phyloP scores from a whole-genome alignment of 2,113 vertebrate genomes.

The Raphicerus campestris region DNA sequence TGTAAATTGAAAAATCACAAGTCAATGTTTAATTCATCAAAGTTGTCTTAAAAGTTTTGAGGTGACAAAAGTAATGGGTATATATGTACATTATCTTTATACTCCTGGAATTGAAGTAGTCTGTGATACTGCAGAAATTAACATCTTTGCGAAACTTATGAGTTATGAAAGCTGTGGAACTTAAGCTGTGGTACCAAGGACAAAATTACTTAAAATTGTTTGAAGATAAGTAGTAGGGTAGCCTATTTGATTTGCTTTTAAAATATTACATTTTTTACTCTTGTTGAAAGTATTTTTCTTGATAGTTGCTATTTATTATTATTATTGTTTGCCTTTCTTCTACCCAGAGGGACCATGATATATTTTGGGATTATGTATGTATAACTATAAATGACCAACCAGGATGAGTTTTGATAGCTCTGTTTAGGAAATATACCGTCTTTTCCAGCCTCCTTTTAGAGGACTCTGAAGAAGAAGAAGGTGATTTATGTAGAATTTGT shows the following conservation, averaged over 20 bases:
- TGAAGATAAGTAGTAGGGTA: neutral
- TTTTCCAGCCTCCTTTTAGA: conserved; percentile 91
- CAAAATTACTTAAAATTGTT: neutral
- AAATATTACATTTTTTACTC: neutral
- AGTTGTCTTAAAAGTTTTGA: neutral
- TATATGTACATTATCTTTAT: neutral
- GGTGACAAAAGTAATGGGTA: neutral
- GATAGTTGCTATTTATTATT: neutral
- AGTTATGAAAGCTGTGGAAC: neutral
- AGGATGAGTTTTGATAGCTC: neutral
- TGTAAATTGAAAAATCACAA: conserved; percentile 12
- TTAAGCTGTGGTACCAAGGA: neutral
- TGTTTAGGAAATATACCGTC: conserved; percentile 26
- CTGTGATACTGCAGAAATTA: neutral
- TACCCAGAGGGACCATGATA: neutral
- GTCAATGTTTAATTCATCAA: neutral
- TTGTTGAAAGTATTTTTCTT: neutral
- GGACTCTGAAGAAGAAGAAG: conserved; percentile 98
- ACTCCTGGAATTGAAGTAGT: neutral
- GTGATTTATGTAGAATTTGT: conserved; percentile 96
- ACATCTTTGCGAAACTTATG: neutral
- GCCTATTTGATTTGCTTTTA: neutral
- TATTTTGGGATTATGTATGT: neutral
- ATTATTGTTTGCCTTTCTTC: neutral
- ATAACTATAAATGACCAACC: neutral